Evolutionary conservation across 2,113 vertebrate genomes (phyloP).

Genomic region (Rynchops niger): DNA sequence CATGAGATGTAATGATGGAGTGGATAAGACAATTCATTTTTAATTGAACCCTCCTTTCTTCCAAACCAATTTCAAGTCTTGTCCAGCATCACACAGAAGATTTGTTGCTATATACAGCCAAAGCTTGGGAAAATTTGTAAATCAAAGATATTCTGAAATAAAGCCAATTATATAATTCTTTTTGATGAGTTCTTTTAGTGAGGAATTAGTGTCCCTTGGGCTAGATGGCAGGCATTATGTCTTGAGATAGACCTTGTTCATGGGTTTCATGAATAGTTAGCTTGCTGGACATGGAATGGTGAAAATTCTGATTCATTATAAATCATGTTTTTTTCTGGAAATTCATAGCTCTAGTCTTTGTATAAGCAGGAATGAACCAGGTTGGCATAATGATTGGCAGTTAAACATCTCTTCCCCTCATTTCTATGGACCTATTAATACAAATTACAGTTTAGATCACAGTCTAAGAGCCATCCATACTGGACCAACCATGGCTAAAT

Average conservation of each 20-base stretch:
- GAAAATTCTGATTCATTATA: background rate
- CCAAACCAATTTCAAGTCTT: background rate
- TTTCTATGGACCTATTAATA: background rate
- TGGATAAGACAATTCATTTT: background rate
- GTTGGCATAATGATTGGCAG: fast-evolving
- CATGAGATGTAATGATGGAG: fast-evolving
- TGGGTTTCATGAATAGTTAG: background rate
- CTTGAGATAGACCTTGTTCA: background rate
- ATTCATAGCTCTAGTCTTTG: background rate
- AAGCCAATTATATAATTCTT: background rate
- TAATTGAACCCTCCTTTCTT: background rate
- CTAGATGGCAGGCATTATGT: background rate
- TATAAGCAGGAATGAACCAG: background rate
- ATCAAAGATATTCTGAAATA: background rate
- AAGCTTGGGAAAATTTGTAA: background rate
- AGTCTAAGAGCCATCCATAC: background rate
- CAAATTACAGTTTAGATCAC: background rate
- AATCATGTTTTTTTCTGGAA: background rate
- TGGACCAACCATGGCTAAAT: background rate
- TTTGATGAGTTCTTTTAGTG: background rate
- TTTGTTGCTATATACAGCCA: background rate
- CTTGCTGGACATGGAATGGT: background rate
- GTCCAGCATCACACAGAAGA: background rate
- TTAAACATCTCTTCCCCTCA: background rate
- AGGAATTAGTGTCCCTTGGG: background rate